Conservation (phyloP, 2,113 vertebrate genomes). For the Megaceryle torquata region DNA sequence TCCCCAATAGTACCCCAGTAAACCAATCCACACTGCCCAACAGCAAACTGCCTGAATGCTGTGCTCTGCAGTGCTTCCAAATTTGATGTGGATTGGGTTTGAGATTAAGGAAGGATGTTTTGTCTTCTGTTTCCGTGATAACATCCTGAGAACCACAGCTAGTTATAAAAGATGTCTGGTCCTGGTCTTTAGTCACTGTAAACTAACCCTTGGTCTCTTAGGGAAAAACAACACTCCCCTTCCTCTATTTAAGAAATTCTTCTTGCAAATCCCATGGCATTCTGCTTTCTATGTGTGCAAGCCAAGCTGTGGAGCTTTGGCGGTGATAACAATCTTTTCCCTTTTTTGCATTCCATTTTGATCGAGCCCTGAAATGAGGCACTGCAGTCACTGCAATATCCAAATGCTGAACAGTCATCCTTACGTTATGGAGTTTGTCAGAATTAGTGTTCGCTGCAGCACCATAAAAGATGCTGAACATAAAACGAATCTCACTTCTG, state of each 20-base stretch:
- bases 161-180: neutral
- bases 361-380: neutral
- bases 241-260: conserved; percentile 44
- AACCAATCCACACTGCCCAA: neutral
- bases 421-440: neutral
- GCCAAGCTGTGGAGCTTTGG: neutral
- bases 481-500: neutral
- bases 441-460: neutral
- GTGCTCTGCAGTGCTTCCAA: neutral
- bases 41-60: neutral
- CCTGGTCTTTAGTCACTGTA: conserved; percentile 1
- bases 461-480: neutral
- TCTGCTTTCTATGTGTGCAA: neutral
- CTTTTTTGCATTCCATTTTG: neutral
- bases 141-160: conserved; percentile 51
- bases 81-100: neutral
- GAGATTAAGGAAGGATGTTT: conserved; percentile 69
- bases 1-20: neutral
- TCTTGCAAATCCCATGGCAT: neutral
- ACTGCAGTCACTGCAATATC: neutral
- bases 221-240: conserved; percentile 24
- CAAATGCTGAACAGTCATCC: neutral
- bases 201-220: neutral
- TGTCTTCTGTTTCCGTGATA: conserved; percentile 66
- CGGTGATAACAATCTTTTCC: neutral